phyloP scores from a whole-genome alignment of 2,888 invertebrate genomes.

The Meliscaeva auricollis region DNA sequence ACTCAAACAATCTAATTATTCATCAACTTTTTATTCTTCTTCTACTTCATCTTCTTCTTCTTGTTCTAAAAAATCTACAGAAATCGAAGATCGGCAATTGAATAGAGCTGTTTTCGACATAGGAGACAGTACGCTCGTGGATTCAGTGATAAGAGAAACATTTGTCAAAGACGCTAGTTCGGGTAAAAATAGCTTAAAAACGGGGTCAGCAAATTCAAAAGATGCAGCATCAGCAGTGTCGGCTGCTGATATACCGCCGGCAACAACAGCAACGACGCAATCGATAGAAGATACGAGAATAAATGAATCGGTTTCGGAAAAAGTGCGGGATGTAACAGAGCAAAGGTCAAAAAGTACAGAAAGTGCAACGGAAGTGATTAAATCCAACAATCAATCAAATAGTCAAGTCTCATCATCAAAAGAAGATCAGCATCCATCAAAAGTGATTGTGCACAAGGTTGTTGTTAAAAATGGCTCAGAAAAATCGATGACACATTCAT shows the following conservation, averaged over 20 bases:
- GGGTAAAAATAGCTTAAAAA: conserved; percentile 78
- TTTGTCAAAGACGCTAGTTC: conserved; percentile 65
- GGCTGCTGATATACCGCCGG: conserved; percentile 37
- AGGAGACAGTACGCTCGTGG: conserved; percentile 48
- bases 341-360: conserved; percentile 10
- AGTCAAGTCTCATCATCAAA: background rate
- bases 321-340: conserved; percentile 12
- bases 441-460: conserved; percentile 32
- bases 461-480: background rate
- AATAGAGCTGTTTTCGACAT: conserved; percentile 24
- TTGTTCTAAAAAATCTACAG: conserved; percentile 56
- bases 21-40: conserved; percentile 55
- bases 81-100: conserved; percentile 54
- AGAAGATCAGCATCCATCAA: conserved; percentile 2
- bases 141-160: conserved; percentile 64
- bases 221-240: conserved; percentile 67
- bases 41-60: conserved; percentile 29
- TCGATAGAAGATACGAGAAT: conserved; percentile 53
- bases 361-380: conserved; percentile 19
- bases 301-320: conserved; percentile 16
- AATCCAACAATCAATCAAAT: background rate
- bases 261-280: conserved; percentile 11
- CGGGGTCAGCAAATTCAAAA: conserved; percentile 63
- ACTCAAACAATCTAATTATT: conserved; percentile 59
- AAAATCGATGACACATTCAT: background rate